Percentiles rank a stretch among this genome's conserved stretches.
These are phyloP conservation scores for Ricordea florida DNA, from an alignment of 92 coral and sea anemone species.

Conservation along the genomic window DNA sequence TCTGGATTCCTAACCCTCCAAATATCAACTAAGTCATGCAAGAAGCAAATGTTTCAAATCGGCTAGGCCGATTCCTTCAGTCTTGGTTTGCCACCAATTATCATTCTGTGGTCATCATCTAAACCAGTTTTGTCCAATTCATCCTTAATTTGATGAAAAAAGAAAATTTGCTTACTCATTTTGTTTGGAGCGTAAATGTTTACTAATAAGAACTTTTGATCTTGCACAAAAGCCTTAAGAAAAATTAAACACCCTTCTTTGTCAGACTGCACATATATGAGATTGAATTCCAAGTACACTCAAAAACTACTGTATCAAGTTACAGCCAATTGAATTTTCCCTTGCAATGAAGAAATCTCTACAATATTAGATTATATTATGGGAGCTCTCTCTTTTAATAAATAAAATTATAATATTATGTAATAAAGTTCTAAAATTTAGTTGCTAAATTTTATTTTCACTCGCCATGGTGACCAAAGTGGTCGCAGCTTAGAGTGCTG, in stretches of 20 bases:
- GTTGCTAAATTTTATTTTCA: too few relatives aligned
- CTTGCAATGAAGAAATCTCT: too few relatives aligned
- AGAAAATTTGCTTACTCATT: not conserved
- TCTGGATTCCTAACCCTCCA: slow-evolving; percentile 40
- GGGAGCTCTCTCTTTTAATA: too few relatives aligned
- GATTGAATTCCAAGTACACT: slow-evolving; percentile 41
- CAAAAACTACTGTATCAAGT: too few relatives aligned
- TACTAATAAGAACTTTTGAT: not conserved
- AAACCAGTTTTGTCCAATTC: not conserved
- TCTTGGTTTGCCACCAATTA: slow-evolving; percentile 11
- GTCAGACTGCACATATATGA: slow-evolving; percentile 1
- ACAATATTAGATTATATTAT: too few relatives aligned
- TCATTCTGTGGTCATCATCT: not conserved
- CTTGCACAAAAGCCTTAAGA: slow-evolving; percentile 9
- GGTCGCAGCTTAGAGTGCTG: too few relatives aligned
- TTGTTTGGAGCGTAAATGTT: slow-evolving; percentile 38
- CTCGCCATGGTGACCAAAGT: too few relatives aligned
- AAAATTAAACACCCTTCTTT: slow-evolving; percentile 14
- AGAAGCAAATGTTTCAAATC: not conserved
- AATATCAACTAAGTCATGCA: slow-evolving; percentile 13
- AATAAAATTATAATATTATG: too few relatives aligned
- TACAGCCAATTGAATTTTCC: too few relatives aligned
- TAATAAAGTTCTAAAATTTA: too few relatives aligned
- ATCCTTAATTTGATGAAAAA: slow-evolving; percentile 1
- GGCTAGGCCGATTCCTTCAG: slow-evolving; percentile 10